phyloP scores from a whole-genome alignment of 2,113 vertebrate genomes.

The Hiodon tergisus region DNA sequence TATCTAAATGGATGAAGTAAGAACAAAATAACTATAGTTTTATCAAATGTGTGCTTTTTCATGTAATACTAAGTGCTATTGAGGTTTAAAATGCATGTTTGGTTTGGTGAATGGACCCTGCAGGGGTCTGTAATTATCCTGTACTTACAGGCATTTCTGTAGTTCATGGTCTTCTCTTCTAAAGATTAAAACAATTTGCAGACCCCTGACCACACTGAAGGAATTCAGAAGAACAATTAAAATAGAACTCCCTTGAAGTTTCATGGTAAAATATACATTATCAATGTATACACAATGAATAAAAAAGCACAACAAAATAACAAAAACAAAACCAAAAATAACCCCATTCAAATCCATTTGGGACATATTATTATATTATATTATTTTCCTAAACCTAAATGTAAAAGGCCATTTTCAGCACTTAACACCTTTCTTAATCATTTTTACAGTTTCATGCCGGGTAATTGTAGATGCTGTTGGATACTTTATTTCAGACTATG shows the following conservation, averaged over 20 bases:
- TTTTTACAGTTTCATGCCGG: slow-evolving; percentile 77
- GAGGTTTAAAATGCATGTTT: slow-evolving; percentile 61
- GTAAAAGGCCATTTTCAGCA: slow-evolving; percentile 71
- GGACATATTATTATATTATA: slow-evolving; percentile 67
- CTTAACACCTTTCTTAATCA: slow-evolving; percentile 78
- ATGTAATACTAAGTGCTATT: slow-evolving; percentile 51
- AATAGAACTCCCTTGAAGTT: too few species aligned
- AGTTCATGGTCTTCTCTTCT: slow-evolving; percentile 64
- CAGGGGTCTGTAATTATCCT: slow-evolving; percentile 64
- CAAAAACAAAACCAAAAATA: background rate
- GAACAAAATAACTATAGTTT: slow-evolving; percentile 63
- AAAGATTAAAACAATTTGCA: slow-evolving; percentile 69
- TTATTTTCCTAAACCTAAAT: slow-evolving; percentile 68
- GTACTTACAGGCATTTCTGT: slow-evolving; percentile 72
- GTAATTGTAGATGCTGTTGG: slow-evolving; percentile 78
- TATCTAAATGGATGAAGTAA: slow-evolving; percentile 67
- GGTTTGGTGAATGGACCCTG: slow-evolving; percentile 52
- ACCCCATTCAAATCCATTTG: background rate
- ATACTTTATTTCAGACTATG: slow-evolving; percentile 87
- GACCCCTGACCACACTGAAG: slow-evolving; percentile 46
- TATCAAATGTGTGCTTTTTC: slow-evolving; percentile 60
- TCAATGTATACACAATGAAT: too few species aligned
- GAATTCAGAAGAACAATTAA: slow-evolving; percentile 30
- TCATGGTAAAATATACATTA: too few species aligned
- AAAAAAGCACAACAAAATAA: too few species aligned